Evolutionary conservation across 2,113 vertebrate genomes (phyloP).

Genomic region (Centrocercus urophasianus): DNA sequence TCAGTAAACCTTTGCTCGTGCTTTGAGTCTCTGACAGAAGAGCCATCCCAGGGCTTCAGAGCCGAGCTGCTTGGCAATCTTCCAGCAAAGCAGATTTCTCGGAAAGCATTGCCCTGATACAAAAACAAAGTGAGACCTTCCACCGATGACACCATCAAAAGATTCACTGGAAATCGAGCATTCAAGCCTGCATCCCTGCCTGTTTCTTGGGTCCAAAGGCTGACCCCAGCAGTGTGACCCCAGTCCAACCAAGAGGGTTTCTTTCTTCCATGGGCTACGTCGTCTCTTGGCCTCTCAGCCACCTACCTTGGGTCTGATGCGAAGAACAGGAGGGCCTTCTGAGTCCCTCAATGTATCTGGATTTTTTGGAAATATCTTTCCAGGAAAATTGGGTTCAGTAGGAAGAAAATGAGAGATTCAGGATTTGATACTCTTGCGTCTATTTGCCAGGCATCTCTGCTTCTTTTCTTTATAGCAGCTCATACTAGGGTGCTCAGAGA

Average conservation of each 20-base stretch:
- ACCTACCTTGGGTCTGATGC: rapidly evolving
- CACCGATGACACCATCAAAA: background rate
- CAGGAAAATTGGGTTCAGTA: background rate
- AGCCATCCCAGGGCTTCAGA: background rate
- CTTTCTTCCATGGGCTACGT: background rate
- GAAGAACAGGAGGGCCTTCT: background rate
- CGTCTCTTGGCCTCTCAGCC: background rate
- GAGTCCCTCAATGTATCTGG: background rate
- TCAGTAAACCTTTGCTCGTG: background rate
- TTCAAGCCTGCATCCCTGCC: background rate
- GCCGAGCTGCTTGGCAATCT: background rate
- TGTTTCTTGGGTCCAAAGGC: background rate
- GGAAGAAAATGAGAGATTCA: background rate
- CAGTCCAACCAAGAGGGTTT: background rate
- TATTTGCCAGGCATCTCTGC: background rate
- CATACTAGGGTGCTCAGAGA: background rate
- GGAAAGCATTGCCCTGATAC: background rate
- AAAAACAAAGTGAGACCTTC: background rate
- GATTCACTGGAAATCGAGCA: rapidly evolving
- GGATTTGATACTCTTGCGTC: background rate
- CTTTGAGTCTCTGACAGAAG: background rate
- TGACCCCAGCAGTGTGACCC: background rate
- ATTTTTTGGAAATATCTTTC: background rate
- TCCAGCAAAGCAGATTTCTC: background rate
- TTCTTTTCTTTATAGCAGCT: background rate